Evolutionary conservation across 2,797 vertebrate species (phyloP), one percentile per base, ranked within the genome.

Genomic region (Acestrorhynchus altus): DNA sequence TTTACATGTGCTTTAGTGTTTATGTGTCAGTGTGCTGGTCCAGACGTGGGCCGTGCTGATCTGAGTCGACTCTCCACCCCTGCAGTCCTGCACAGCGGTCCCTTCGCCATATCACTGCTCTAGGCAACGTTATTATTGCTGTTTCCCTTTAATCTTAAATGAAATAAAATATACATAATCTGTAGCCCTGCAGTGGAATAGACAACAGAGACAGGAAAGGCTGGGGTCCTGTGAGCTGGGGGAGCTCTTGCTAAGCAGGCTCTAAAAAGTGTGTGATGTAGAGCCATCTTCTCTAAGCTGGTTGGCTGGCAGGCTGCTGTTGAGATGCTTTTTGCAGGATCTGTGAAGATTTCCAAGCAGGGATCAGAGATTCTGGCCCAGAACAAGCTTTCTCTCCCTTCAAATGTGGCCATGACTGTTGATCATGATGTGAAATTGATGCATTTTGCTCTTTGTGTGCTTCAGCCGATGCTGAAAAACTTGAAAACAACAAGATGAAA

Each of bases 141-240:
- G 24, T 81, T 72, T 56, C 67, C 72, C 76, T 86, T 81, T 76
- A 74, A 86, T 82, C 77, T 80, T 59, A 76, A 60, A 72, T 64
- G 59, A 80, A 86, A 83, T 75, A n/a, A 77, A 73, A 86, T 83
- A 77, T 86, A 80, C 72, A 85, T 72, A 77, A 86, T 81, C 67
- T 78, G 35, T 68, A 70, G 64, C 61, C 79, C 79, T 24, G 26
- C 26, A 66, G 79, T 61, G 42, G 56, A 28, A 57, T 57, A 59
- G 31, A 54, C 40, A 16, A 56, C 20, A 39, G 68, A 31, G 26
- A 13, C 22, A 42, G 46, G 26, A 15, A 51, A 22, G 28, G 31
- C 10, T 8, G 51, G 18, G 51, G 28, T 63, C 59, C 31, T 39
- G 59, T 39, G 59, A 31, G 39, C 59, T 15, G 8, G 59, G 59